Conservation (phyloP, 1,140 invertebrate species). For the Dreissena polymorpha region DNA sequence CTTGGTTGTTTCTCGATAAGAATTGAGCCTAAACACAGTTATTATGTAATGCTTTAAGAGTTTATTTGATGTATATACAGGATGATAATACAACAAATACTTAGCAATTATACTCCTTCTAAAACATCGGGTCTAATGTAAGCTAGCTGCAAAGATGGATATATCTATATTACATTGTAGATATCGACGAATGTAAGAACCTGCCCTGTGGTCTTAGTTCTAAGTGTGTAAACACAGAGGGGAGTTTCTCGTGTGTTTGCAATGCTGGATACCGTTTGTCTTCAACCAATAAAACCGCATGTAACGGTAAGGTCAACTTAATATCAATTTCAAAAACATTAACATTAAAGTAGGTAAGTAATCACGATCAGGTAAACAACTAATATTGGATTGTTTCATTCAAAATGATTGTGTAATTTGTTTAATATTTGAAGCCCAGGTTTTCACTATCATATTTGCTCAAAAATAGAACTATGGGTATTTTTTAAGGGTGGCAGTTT, state of each 20-base stretch:
- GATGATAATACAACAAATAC: neutral
- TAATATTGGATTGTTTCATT: neutral
- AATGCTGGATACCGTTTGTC: conserved; percentile 1
- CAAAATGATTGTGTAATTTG: neutral
- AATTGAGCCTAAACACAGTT: neutral
- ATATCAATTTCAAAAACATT: neutral
- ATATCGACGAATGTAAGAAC: neutral
- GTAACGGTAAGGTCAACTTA: neutral
- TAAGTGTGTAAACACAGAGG: conserved; percentile 12
- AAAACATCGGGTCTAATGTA: neutral
- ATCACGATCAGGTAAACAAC: neutral
- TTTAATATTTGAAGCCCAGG: neutral
- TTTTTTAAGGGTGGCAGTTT: too few species aligned
- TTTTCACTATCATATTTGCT: neutral
- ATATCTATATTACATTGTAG: neutral
- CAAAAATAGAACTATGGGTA: neutral
- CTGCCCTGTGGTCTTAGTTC: neutral
- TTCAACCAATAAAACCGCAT: neutral
- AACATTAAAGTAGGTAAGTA: neutral
- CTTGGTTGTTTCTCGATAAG: neutral
- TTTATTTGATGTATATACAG: neutral
- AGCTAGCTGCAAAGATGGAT: neutral
- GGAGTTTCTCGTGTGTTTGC: neutral
- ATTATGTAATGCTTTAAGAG: neutral
- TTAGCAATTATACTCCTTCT: neutral